Percentiles rank a stretch among this genome's conserved stretches.
phyloP scores from a whole-genome alignment of 2,888 invertebrate genomes.

The Conus canariensis region DNA sequence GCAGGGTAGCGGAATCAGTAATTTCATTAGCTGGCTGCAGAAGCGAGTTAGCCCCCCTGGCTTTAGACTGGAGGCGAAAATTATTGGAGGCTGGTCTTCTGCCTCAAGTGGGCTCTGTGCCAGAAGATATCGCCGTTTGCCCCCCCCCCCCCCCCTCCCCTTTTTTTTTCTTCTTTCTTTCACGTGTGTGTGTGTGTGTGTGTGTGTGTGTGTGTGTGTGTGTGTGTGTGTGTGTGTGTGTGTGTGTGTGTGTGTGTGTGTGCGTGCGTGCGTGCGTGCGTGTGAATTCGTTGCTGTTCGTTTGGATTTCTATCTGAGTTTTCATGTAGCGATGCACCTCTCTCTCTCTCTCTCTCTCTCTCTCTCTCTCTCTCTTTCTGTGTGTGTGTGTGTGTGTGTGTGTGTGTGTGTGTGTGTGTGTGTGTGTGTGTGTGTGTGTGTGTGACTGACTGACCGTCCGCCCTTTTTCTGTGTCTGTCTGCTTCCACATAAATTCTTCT shows the following conservation, averaged over 20 bases:
- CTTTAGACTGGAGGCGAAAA: neutral
- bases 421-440: neutral
- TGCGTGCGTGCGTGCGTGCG: neutral
- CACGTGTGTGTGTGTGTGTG: neutral
- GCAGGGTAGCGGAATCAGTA: neutral
- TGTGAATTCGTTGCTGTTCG: neutral
- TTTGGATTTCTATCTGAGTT: too few relatives aligned
- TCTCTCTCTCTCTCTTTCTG: neutral
- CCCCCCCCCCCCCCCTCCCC: neutral
- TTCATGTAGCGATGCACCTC: too few relatives aligned
- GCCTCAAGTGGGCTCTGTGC: neutral
- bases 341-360: too few relatives aligned
- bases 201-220: neutral
- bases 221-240: neutral
- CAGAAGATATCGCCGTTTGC: neutral
- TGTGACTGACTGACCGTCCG: neutral
- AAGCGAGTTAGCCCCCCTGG: neutral
- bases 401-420: neutral
- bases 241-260: neutral
- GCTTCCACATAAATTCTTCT: too few relatives aligned
- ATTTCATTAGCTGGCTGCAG: constrained; percentile 13
- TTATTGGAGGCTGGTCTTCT: neutral
- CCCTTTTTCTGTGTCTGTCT: too few relatives aligned
- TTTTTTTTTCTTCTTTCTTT: neutral
- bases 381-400: neutral